These are phyloP conservation scores for Prietella phreatophila DNA, from an alignment of 2,113 vertebrate genomes.

Conservation along the genomic window DNA sequence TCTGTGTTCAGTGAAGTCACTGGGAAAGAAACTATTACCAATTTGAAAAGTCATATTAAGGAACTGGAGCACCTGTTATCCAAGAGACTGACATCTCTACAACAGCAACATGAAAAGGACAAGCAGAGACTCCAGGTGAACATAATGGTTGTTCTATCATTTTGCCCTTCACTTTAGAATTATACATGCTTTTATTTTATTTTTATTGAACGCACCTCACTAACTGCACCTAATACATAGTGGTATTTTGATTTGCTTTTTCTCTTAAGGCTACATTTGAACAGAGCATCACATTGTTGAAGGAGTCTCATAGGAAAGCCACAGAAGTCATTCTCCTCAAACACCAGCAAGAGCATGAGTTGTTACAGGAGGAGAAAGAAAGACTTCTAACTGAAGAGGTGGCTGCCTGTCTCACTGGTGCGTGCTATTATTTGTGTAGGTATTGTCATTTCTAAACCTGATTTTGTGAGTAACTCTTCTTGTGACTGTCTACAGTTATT, in stretches of 20 bases:
- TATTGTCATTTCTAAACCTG: not conserved
- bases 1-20: not conserved
- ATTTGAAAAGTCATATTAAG: constrained; percentile 1
- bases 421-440: constrained; percentile 1
- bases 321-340: constrained; percentile 65
- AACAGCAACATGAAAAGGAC: constrained; percentile 55
- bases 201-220: not conserved
- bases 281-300: constrained; percentile 59
- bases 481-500: constrained; percentile 62
- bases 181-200: no score
- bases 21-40: not conserved
- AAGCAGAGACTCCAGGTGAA: constrained; percentile 62
- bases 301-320: constrained; percentile 63
- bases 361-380: constrained; percentile 64
- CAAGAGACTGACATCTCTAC: constrained; percentile 10
- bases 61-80: constrained; percentile 59
- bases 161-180: not conserved
- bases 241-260: not conserved
- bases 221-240: not conserved
- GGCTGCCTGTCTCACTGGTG: constrained; percentile 65
- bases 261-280: constrained; percentile 60
- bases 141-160: not conserved
- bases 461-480: not conserved
- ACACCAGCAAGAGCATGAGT: constrained; percentile 64
- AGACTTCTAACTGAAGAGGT: constrained; percentile 70